Evolutionary conservation across 2,888 invertebrate species (phyloP).

Genomic region (Acrocera orbiculus): DNA sequence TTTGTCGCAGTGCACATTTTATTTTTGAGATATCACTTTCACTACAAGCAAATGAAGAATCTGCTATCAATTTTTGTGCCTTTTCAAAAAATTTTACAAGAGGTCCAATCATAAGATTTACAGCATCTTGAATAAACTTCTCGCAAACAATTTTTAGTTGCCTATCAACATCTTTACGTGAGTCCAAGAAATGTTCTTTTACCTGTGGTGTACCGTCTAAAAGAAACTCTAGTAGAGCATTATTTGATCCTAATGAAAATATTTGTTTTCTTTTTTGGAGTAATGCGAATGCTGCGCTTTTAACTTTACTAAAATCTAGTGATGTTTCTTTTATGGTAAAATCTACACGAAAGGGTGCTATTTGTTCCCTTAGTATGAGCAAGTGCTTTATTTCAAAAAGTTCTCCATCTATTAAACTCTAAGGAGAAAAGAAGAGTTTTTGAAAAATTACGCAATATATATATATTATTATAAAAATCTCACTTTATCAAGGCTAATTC

Average conservation of each 20-base stretch:
- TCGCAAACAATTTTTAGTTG: constrained; percentile 83
- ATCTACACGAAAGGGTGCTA: constrained; percentile 93
- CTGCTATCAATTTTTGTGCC: constrained; percentile 33
- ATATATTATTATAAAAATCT: constrained; percentile 6
- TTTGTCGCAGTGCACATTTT: constrained; percentile 30
- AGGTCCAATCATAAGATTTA: constrained; percentile 57
- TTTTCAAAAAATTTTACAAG: constrained; percentile 55
- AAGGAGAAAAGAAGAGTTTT: constrained; percentile 14
- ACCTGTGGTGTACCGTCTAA: constrained; percentile 88
- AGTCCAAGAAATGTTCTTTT: constrained; percentile 80
- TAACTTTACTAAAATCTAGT: constrained; percentile 84
- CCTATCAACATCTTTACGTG: constrained; percentile 88
- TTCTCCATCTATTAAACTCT: constrained; percentile 76
- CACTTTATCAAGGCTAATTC: constrained; percentile 57
- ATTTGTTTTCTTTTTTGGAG: constrained; percentile 65
- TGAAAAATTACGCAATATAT: background rate
- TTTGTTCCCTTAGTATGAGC: constrained; percentile 90
- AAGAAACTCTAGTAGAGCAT: constrained; percentile 81
- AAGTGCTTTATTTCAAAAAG: constrained; percentile 97
- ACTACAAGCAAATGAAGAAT: constrained; percentile 9
- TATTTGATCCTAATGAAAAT: constrained; percentile 73
- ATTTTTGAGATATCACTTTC: constrained; percentile 14
- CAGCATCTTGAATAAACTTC: constrained; percentile 63
- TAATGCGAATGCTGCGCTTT: constrained; percentile 61
- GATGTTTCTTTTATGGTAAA: constrained; percentile 84